phyloP scores from a whole-genome alignment of 2,113 vertebrate species.

The Mormyrus lacerda region DNA sequence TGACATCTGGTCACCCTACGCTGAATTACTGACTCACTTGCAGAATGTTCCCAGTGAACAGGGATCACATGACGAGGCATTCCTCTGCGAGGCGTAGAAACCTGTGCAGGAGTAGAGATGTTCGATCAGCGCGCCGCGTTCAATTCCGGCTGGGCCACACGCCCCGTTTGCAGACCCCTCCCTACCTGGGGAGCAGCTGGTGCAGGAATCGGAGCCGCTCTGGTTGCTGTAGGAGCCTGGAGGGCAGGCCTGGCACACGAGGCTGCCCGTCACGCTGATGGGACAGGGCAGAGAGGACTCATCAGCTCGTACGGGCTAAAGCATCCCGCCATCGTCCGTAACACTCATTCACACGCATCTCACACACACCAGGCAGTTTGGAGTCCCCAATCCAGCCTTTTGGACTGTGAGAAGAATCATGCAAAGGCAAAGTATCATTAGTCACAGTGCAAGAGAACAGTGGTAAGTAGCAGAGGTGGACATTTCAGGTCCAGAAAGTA shows the following conservation, averaged over 20 bases:
- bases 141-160: not conserved
- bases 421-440: not conserved
- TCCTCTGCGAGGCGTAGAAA: slow-evolving; percentile 58
- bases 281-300: not conserved
- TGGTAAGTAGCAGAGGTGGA: no score
- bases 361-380: not conserved
- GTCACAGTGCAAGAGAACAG: not conserved
- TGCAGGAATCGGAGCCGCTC: slow-evolving; percentile 58
- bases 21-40: slow-evolving; percentile 61
- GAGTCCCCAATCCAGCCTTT: not conserved
- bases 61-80: slow-evolving; percentile 61
- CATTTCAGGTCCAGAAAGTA: no score
- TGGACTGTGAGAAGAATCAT: not conserved
- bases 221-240: slow-evolving; percentile 61
- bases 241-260: slow-evolving; percentile 60
- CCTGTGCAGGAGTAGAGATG: slow-evolving; percentile 46
- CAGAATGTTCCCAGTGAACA: slow-evolving; percentile 68
- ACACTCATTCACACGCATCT: no score
- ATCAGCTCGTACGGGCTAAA: not conserved
- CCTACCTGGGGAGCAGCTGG: slow-evolving; percentile 63
- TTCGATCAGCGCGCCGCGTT: not conserved
- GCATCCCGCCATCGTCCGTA: no score
- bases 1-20: not conserved
- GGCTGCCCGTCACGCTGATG: slow-evolving; percentile 59
- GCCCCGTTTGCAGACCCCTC: not conserved